phyloP scores from a whole-genome alignment of 2,888 invertebrate species.

The Ditula angustiorana region DNA sequence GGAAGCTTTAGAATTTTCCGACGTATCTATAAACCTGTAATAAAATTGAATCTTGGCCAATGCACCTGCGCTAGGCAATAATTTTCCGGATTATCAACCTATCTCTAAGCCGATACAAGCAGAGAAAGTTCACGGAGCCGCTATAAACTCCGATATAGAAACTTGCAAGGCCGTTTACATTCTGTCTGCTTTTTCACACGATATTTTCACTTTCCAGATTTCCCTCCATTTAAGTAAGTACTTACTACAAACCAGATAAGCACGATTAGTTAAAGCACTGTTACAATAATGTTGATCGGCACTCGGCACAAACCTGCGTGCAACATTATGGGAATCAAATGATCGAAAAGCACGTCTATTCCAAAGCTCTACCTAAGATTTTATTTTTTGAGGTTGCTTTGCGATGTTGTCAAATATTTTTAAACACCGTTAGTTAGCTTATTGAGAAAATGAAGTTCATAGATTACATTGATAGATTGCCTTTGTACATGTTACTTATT shows the following conservation, averaged over 20 bases:
- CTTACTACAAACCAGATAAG: conserved; percentile 16
- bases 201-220: conserved; percentile 73
- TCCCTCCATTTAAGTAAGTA: conserved; percentile 66
- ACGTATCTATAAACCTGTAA: too few relatives aligned
- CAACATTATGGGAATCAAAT: background rate
- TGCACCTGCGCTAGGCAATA: background rate
- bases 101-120: conserved; percentile 27
- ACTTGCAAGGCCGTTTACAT: conserved; percentile 70
- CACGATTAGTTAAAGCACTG: conserved; percentile 18
- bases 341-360: too few relatives aligned
- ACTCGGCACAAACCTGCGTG: background rate
- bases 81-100: conserved; percentile 1
- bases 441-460: too few relatives aligned
- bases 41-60: too few relatives aligned
- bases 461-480: too few relatives aligned
- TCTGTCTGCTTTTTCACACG: conserved; percentile 73
- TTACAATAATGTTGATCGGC: background rate
- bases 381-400: too few relatives aligned
- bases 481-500: too few relatives aligned
- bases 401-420: too few relatives aligned
- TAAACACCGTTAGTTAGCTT: too few relatives aligned
- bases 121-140: conserved; percentile 49
- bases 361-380: too few relatives aligned
- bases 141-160: conserved; percentile 57
- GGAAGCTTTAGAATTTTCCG: too few relatives aligned